These are phyloP conservation scores for Cephalopachus bancanus DNA, from an alignment of 2,797 vertebrate genomes.

Conservation along the genomic window DNA sequence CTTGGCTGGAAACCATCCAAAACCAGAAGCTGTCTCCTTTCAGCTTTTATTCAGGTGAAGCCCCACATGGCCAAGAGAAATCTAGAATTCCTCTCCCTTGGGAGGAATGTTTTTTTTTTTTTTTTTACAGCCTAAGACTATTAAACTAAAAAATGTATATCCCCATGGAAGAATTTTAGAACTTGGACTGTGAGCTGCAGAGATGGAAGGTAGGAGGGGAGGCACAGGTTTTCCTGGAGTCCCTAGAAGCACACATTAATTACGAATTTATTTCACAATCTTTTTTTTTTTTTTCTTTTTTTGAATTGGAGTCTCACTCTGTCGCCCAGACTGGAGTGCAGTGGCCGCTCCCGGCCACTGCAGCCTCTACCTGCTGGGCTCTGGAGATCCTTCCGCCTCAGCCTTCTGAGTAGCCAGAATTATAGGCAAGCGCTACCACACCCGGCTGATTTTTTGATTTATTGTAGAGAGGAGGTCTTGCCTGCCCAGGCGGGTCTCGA, in stretches of 20 bases:
- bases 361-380: no score
- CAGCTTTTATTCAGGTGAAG: neutral
- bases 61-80: neutral
- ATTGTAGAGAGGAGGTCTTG: no score
- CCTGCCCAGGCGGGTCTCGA: no score
- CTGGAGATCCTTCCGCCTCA: no score
- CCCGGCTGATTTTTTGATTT: no score
- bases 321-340: no score
- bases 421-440: no score
- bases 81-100: neutral
- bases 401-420: no score
- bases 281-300: no score
- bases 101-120: neutral
- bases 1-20: no score
- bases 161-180: neutral
- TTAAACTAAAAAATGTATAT: neutral
- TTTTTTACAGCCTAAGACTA: neutral
- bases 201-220: neutral
- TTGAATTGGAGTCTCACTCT: no score
- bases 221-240: neutral
- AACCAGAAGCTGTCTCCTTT: neutral
- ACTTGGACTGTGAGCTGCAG: neutral
- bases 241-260: neutral
- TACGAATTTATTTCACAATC: neutral
- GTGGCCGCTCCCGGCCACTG: no score